phyloP scores from a whole-genome alignment of 2,888 invertebrate genomes.

The Cylloceria caligata region DNA sequence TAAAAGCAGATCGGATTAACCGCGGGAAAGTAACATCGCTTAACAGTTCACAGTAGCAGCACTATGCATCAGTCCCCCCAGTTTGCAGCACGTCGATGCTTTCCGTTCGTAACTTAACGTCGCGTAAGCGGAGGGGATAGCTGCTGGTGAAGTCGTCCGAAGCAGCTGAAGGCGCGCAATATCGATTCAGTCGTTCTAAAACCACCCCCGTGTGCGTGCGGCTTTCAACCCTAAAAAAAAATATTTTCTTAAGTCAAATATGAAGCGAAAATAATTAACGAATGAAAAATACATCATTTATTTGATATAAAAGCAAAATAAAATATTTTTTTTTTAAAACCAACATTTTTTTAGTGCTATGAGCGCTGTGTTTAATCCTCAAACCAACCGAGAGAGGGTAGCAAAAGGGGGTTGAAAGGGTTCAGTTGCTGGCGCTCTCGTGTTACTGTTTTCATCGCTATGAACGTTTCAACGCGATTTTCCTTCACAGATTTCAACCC shows the following conservation, averaged over 20 bases:
- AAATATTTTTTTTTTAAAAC: not conserved
- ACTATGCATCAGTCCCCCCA: not conserved
- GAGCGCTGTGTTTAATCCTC: not conserved
- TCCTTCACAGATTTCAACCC: constrained; percentile 41
- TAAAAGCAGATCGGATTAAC: not conserved
- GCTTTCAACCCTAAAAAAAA: constrained; percentile 61
- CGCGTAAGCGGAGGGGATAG: not conserved
- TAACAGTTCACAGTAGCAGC: not conserved
- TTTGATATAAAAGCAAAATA: not conserved
- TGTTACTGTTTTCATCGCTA: constrained; percentile 27
- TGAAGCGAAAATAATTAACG: not conserved
- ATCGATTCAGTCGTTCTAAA: constrained; percentile 82
- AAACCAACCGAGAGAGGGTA: constrained; percentile 44
- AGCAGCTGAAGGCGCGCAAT: constrained; percentile 62
- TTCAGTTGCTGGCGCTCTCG: not conserved
- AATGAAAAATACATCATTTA: not conserved
- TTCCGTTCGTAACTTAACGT: constrained; percentile 15
- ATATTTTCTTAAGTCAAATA: constrained; percentile 8
- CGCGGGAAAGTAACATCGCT: not conserved
- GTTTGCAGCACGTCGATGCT: constrained; percentile 35
- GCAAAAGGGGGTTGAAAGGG: constrained; percentile 33
- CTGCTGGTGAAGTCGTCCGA: not conserved
- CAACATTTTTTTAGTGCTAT: not conserved
- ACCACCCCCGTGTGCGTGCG: constrained; percentile 78
- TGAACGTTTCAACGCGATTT: constrained; percentile 34